Base-by-base conservation (phyloP, 2,888 invertebrate genomes). In the Cephus nigrinus region DNA sequence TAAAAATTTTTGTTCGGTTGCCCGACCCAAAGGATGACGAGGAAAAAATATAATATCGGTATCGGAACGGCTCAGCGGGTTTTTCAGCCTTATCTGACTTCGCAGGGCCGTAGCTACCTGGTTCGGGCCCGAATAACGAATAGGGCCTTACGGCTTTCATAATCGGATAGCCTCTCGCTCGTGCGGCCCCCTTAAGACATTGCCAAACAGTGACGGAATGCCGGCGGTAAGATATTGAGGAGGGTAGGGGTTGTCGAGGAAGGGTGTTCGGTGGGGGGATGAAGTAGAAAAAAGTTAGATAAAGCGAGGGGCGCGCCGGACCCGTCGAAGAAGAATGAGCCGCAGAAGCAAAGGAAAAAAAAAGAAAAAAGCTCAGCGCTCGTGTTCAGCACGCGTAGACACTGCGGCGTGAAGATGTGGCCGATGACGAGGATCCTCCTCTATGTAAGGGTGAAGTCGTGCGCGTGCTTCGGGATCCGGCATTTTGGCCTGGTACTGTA, bases 381-480 rank as follows among this genome's bases (percentile, higher is more conserved):
- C 87, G 87, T 88, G 88, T 85, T 83, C 76, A 85, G 85, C 88
- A 88, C 88, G 86, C 87, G 87, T 85, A 80, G 73, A 35, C 33
- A 30, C 4, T 33, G 73, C 34, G 73, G 32, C 73, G 74, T n/a
- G 74, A 74, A 74, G 74, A 74, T 9, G 33, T 11, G 74, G 74
- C 30, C 71, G 71, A 71, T 31, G 32, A 71, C 71, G 71, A 34
- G 74, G 74, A 34, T 74, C 34, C 33, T 36, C 12, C 32, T 31
- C 71, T 31, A 0, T 12, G 15, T 31, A 33, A 71, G 71, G 71
- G 71, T 31, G 71, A 31, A 31, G 1, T 12, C 71, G 31, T 71
- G 71, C 71, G 71, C 71, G 71, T 33, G 32, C 23, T 55, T 55
- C 23, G 55, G 55, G 55, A 55, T 55, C 9, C 55, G 55, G 5